Conservation (phyloP, 2,797 vertebrate species). For the Heterohyrax brucei region DNA sequence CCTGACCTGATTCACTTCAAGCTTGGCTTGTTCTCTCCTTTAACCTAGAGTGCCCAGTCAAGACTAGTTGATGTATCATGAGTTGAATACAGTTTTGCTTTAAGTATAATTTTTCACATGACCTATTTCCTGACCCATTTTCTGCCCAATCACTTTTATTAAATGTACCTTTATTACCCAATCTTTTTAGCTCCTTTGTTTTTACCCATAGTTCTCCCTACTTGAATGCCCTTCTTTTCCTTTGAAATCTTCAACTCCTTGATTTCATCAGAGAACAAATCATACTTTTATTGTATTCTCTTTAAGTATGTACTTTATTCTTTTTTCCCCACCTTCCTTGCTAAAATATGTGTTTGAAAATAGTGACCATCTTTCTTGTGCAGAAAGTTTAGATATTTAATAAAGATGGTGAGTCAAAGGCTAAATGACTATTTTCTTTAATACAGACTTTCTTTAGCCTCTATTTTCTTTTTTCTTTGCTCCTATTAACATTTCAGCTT, state of each 20-base stretch:
- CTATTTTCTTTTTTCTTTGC: constrained; percentile 47
- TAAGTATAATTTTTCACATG: constrained; percentile 30
- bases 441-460: not conserved
- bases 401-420: constrained; percentile 32
- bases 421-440: not conserved
- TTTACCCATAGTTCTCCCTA: constrained; percentile 38
- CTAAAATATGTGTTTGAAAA: not conserved
- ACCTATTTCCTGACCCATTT: not conserved
- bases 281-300: constrained; percentile 12
- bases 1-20: not conserved
- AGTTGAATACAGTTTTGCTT: constrained; percentile 41
- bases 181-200: not conserved
- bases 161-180: not conserved
- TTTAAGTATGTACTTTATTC: constrained; percentile 56
- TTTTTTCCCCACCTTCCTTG: constrained; percentile 10
- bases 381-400: constrained; percentile 12
- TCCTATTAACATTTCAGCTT: constrained; percentile 18
- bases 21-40: constrained; percentile 6
- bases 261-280: constrained; percentile 38
- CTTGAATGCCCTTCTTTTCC: constrained; percentile 29
- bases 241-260: constrained; percentile 48
- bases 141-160: not conserved
- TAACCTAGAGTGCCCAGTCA: not conserved
- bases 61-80: not conserved
- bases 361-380: not conserved